Conservation (phyloP, 2,113 vertebrate species). For the Syngnathus scovelli region DNA sequence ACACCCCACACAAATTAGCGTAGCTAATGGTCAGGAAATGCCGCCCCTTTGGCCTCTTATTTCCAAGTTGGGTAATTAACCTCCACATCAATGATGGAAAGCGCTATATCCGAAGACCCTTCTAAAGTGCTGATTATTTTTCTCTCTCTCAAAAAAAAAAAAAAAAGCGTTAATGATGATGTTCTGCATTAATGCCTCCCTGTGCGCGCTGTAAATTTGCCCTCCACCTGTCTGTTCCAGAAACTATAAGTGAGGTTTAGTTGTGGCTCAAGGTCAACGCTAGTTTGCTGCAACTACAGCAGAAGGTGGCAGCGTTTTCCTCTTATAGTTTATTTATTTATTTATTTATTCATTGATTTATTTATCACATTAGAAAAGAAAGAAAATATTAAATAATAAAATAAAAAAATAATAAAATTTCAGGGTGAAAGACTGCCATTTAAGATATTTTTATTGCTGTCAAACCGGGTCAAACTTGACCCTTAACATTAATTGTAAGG, state of each 20-base stretch:
- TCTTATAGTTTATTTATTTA: no score
- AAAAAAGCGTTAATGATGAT: not conserved
- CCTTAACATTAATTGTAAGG: not conserved
- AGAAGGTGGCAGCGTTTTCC: not conserved
- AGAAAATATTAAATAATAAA: no score
- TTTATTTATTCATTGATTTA: no score
- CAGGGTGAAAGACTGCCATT: not conserved
- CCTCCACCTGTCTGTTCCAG: conserved; percentile 16
- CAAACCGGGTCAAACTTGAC: not conserved
- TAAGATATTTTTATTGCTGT: not conserved
- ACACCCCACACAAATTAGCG: conserved; percentile 43
- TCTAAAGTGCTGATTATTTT: conserved; percentile 47
- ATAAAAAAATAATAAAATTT: not conserved
- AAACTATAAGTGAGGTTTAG: conserved; percentile 4
- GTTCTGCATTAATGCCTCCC: conserved; percentile 42
- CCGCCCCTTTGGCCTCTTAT: conserved; percentile 36
- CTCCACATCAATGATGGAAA: conserved; percentile 44
- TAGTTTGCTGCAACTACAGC: conserved; percentile 1
- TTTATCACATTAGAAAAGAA: no score
- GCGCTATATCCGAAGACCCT: conserved; percentile 46
- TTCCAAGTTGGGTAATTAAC: conserved; percentile 53
- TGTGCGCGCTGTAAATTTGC: conserved; percentile 25
- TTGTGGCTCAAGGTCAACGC: conserved; percentile 5
- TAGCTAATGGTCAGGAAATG: conserved; percentile 41
- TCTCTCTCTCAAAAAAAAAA: conserved; percentile 21